These are phyloP conservation scores for Microplitis demolitor DNA, from an alignment of 1,140 invertebrate genomes.

Conservation along the genomic window DNA sequence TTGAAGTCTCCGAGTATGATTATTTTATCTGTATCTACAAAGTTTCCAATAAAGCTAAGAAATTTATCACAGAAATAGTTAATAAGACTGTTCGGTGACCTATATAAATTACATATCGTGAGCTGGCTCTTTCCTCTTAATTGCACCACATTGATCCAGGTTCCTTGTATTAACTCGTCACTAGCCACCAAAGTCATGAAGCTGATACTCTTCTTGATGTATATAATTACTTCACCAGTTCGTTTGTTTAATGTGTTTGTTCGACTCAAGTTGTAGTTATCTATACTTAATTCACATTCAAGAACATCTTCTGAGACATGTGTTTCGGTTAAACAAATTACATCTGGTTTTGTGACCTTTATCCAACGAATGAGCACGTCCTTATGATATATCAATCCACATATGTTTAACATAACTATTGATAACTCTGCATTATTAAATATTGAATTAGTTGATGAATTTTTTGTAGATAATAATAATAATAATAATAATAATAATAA, in stretches of 20 bases:
- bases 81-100: conserved; percentile 10
- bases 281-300: conserved; percentile 18
- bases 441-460: background rate
- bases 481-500: too few relatives aligned
- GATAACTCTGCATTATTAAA: background rate
- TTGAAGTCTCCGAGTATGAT: conserved; percentile 22
- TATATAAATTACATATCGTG: conserved; percentile 6
- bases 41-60: background rate
- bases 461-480: background rate
- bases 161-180: background rate
- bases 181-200: background rate
- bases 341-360: conserved; percentile 9
- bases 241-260: conserved; percentile 14
- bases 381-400: conserved; percentile 16
- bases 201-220: background rate
- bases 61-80: conserved; percentile 15
- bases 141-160: conserved; percentile 3
- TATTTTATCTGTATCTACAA: conserved; percentile 2
- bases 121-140: background rate
- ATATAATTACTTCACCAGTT: conserved; percentile 13
- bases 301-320: conserved; percentile 11
- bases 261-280: conserved; percentile 9
- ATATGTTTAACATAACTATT: conserved; percentile 14
- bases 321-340: conserved; percentile 23
- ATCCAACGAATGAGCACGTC: conserved; percentile 1